phyloP scores from a whole-genome alignment of 2,797 vertebrate genomes.

The Sarcoramphus papa region DNA sequence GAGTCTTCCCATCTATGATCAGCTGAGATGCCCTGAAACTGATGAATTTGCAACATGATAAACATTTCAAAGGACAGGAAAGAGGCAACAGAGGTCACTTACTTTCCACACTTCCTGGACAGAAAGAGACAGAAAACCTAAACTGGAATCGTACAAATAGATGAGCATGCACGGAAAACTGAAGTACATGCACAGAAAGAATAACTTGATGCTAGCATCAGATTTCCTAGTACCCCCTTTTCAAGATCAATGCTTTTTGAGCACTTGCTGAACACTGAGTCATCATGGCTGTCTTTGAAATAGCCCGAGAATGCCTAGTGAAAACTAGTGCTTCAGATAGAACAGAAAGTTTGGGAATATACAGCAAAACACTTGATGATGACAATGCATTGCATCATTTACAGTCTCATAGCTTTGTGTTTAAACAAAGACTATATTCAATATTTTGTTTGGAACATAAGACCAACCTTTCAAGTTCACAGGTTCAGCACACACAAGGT shows the following conservation, averaged over 20 bases:
- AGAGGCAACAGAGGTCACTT: not conserved
- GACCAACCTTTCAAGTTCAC: not conserved
- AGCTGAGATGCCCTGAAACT: not conserved
- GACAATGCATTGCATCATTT: not conserved
- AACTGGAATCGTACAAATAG: not conserved
- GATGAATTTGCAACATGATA: not conserved
- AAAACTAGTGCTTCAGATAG: not conserved
- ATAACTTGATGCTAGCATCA: not conserved
- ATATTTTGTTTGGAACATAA: not conserved
- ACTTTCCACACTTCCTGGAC: not conserved
- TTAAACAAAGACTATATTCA: not conserved
- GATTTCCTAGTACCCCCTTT: not conserved
- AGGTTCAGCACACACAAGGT: not conserved
- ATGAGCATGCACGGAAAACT: not conserved
- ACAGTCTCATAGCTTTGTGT: not conserved
- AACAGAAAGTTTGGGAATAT: not conserved
- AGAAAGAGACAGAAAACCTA: not conserved
- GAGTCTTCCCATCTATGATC: not conserved
- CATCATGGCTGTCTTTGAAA: not conserved
- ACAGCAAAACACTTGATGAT: not conserved
- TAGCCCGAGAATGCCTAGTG: not conserved
- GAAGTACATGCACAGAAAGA: not conserved
- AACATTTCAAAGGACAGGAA: not conserved
- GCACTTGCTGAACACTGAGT: not conserved
- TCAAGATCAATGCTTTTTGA: not conserved